Evolutionary conservation across 2,888 invertebrate species (phyloP).

Genomic region (Tribolium freemani): DNA sequence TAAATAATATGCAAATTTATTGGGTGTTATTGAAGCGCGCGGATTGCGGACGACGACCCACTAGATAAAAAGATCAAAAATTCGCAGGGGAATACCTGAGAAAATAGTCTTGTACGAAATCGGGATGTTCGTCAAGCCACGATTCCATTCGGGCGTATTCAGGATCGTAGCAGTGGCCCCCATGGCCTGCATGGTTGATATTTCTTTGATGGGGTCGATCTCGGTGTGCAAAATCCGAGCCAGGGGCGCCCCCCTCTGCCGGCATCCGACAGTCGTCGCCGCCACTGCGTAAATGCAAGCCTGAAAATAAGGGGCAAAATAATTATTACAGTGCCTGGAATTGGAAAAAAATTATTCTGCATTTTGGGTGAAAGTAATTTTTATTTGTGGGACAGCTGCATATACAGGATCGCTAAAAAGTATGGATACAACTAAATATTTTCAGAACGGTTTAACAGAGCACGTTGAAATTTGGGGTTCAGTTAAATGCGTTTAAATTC

Average conservation of each 20-base stretch:
- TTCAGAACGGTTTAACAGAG: too few species aligned
- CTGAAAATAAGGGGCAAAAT: conserved; percentile 71
- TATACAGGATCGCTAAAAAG: too few species aligned
- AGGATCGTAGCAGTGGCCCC: conserved; percentile 77
- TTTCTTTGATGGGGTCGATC: conserved; percentile 68
- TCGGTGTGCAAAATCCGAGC: conserved; percentile 69
- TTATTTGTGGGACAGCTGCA: too few species aligned
- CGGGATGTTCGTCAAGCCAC: conserved; percentile 97
- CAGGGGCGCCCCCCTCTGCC: conserved; percentile 76
- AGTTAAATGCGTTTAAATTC: too few species aligned
- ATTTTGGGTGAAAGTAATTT: too few species aligned
- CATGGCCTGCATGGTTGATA: conserved; percentile 62
- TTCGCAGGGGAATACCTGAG: conserved; percentile 74
- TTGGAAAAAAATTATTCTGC: too few species aligned
- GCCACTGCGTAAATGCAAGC: conserved; percentile 88
- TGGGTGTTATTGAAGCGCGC: conserved; percentile 34
- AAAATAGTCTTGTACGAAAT: conserved; percentile 96
- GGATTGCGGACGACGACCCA: conserved; percentile 29
- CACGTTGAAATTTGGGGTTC: too few species aligned
- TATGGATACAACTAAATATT: too few species aligned
- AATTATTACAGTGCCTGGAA: neutral
- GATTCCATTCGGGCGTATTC: conserved; percentile 93
- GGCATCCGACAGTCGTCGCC: conserved; percentile 85
- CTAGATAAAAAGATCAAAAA: too few species aligned
- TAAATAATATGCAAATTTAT: conserved; percentile 37